phyloP scores from a whole-genome alignment of 2,888 invertebrate genomes.

The Aleiodes testaceus region DNA sequence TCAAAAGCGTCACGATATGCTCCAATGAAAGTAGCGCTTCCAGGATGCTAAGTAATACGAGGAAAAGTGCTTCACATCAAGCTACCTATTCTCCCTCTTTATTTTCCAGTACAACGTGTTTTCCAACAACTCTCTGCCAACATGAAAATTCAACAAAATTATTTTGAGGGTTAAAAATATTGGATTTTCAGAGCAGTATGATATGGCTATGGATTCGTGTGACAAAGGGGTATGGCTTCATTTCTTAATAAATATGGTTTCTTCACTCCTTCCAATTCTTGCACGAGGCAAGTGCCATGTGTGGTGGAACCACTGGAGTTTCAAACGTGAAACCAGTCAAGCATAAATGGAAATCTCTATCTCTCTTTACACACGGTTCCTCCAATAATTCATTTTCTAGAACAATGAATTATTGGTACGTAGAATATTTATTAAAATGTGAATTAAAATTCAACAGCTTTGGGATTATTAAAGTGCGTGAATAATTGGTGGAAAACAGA shows the following conservation, averaged over 20 bases:
- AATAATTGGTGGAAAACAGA: constrained; percentile 3
- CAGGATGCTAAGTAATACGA: constrained; percentile 69
- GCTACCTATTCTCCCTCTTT: constrained; percentile 16
- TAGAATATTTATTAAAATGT: background rate
- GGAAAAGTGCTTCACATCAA: constrained; percentile 66
- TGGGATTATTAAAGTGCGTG: constrained; percentile 16
- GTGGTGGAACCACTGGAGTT: background rate
- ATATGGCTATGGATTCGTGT: constrained; percentile 36
- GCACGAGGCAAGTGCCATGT: background rate
- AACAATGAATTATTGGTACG: no score
- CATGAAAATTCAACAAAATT: background rate
- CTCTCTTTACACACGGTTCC: no score
- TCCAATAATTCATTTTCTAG: no score
- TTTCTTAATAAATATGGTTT: constrained; percentile 67
- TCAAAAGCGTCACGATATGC: constrained; percentile 46
- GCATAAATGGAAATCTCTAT: constrained; percentile 4
- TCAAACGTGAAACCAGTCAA: constrained; percentile 5
- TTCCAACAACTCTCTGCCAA: background rate
- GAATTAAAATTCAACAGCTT: constrained; percentile 4
- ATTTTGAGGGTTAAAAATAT: background rate
- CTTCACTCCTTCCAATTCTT: constrained; percentile 23
- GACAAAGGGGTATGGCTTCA: constrained; percentile 57
- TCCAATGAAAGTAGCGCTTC: constrained; percentile 50
- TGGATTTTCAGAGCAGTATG: background rate
- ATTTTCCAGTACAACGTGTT: constrained; percentile 9